Percentiles rank a stretch among this genome's conserved stretches.
Conservation (phyloP, 2,797 vertebrate genomes). For the Podargus strigoides region DNA sequence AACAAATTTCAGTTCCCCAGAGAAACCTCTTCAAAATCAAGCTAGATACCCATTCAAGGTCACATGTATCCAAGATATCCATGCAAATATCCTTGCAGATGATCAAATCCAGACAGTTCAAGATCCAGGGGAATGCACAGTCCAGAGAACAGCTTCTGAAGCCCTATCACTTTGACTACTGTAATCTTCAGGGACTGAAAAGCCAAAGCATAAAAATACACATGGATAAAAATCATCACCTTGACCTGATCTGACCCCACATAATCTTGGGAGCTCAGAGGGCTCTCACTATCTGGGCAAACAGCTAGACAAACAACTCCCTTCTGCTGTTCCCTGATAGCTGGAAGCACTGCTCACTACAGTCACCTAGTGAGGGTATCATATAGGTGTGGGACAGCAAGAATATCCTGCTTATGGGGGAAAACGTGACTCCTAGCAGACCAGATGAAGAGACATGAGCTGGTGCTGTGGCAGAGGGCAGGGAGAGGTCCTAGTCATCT, state of each 20-base stretch:
- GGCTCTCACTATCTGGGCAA: neutral
- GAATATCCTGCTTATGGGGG: neutral
- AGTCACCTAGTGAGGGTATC: neutral
- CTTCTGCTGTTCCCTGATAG: neutral
- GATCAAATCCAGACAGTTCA: neutral
- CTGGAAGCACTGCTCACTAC: neutral
- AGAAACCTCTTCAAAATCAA: neutral
- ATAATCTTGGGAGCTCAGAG: neutral
- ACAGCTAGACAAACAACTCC: neutral
- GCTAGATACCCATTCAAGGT: neutral
- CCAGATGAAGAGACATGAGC: neutral
- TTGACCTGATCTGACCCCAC: neutral
- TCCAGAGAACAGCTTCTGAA: neutral
- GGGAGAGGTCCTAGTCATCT: neutral
- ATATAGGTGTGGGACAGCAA: neutral
- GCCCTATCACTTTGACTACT: neutral
- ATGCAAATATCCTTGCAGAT: neutral
- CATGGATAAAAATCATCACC: neutral
- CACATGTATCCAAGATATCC: neutral
- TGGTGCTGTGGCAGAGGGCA: neutral
- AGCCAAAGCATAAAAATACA: neutral
- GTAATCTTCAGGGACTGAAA: neutral
- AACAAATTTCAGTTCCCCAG: neutral
- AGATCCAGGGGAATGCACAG: neutral
- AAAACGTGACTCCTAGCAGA: neutral